A percentile compares a stretch with the other conserved stretches of the same genome.
These are phyloP conservation scores for Tautogolabrus adspersus DNA, from an alignment of 2,113 vertebrate genomes.

Conservation along the genomic window DNA sequence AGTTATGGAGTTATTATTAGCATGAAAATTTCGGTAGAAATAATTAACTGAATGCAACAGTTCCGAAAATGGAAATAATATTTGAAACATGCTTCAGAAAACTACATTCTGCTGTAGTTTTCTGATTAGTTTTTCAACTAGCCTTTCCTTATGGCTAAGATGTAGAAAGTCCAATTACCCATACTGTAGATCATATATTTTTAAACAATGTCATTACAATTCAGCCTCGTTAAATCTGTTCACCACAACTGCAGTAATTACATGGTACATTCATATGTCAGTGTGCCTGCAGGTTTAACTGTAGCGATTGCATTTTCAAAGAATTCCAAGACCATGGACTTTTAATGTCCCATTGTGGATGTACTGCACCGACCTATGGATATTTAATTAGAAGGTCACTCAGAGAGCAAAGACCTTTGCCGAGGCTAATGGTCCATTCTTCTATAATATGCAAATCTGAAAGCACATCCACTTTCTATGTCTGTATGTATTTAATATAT, in stretches of 20 bases:
- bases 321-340: neutral
- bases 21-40: neutral
- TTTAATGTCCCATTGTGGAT: neutral
- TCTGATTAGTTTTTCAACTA: neutral
- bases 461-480: neutral
- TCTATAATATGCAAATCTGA: neutral
- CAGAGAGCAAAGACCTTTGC: neutral
- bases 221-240: neutral
- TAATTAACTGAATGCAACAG: neutral
- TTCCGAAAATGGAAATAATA: slow-evolving; percentile 3
- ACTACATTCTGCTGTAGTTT: neutral
- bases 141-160: too few relatives aligned
- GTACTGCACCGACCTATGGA: neutral
- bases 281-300: neutral
- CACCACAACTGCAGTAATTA: neutral
- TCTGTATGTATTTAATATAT: neutral
- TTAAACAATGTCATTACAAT: neutral
- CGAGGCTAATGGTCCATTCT: neutral
- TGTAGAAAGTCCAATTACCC: too few relatives aligned
- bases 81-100: neutral
- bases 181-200: too few relatives aligned
- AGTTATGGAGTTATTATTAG: neutral
- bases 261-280: neutral
- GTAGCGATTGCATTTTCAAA: neutral
- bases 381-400: neutral